Percentiles rank a stretch among this genome's conserved stretches.
Conservation (phyloP, 2,797 vertebrate genomes). For the Platalea minor region DNA sequence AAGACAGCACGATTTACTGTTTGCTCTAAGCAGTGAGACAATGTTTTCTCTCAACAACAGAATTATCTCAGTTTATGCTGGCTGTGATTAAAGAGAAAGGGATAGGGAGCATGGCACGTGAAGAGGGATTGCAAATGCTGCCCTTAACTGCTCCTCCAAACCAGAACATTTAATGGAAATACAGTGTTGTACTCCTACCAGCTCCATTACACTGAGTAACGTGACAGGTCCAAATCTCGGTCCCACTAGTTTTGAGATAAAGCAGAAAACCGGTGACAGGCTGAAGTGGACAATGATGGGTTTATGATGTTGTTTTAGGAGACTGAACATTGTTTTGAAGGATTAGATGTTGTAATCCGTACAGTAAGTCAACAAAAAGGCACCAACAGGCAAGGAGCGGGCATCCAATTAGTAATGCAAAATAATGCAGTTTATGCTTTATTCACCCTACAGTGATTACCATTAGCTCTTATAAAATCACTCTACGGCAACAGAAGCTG, state of each 20-base stretch:
- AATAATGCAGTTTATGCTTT: neutral
- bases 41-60: neutral
- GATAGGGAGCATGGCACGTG: neutral
- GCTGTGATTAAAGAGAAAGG: neutral
- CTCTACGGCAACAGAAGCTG: neutral
- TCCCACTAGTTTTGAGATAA: neutral
- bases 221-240: neutral
- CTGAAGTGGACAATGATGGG: neutral
- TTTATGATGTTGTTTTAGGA: neutral
- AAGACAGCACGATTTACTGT: neutral
- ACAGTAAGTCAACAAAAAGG: neutral
- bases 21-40: neutral
- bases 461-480: neutral
- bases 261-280: neutral
- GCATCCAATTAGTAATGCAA: neutral
- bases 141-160: neutral
- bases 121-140: neutral
- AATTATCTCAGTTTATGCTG: neutral
- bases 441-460: neutral
- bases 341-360: neutral
- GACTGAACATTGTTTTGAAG: neutral
- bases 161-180: neutral
- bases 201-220: neutral
- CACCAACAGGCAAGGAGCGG: neutral
- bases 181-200: neutral